Conservation (phyloP, 37 sponge, comb jelly and placozoan genomes). For the Cliona cf. orientalis region DNA sequence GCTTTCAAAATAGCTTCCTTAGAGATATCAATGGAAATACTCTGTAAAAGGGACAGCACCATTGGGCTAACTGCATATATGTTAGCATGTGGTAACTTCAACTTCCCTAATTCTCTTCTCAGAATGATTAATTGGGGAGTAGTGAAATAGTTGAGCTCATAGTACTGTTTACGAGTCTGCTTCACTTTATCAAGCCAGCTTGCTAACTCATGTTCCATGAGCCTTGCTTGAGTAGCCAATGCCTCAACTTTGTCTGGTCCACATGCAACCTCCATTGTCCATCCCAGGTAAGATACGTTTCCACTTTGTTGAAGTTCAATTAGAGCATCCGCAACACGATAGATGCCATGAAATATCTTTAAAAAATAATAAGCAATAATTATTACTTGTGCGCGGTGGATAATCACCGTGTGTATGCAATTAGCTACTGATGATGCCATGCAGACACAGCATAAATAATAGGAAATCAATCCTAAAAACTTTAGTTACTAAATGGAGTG, state of each 20-base stretch:
- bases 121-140: conserved; percentile 61
- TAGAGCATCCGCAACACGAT: conserved; percentile 52
- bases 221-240: conserved; percentile 33
- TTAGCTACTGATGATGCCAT: too few species aligned
- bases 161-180: conserved; percentile 25
- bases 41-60: conserved; percentile 26
- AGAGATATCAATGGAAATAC: conserved; percentile 45
- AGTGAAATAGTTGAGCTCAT: conserved; percentile 78
- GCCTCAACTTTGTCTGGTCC: not conserved
- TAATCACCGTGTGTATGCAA: too few species aligned
- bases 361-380: too few species aligned
- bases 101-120: conserved; percentile 42
- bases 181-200: conserved; percentile 35
- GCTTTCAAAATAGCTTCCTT: not conserved
- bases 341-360: conserved; percentile 53
- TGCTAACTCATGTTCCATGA: conserved; percentile 48
- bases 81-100: not conserved
- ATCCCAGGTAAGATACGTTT: conserved; percentile 40
- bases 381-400: too few species aligned
- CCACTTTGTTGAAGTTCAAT: conserved; percentile 56
- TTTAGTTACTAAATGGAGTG: too few species aligned
- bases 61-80: not conserved
- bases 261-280: conserved; percentile 21
- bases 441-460: too few species aligned
- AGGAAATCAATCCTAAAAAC: too few species aligned